These are phyloP conservation scores for Asarcornis scutulata DNA, from an alignment of 2,113 vertebrate species.

Conservation along the genomic window DNA sequence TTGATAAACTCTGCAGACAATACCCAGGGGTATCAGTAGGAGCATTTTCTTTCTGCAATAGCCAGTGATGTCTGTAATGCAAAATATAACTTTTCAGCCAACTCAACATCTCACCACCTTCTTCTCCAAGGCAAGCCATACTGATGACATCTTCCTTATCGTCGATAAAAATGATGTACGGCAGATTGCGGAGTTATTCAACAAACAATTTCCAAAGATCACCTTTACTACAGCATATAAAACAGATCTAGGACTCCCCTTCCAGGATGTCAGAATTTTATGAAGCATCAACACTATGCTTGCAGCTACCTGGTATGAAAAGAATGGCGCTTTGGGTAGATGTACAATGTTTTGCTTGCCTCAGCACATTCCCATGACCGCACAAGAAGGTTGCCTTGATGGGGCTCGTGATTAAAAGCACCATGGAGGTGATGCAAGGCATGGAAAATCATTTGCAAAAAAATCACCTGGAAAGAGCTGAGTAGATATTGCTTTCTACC, in stretches of 20 bases:
- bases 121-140: slow-evolving; percentile 1
- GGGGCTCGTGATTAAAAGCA: neutral
- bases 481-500: neutral
- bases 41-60: slow-evolving; percentile 56
- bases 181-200: slow-evolving; percentile 57
- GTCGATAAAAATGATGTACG: slow-evolving; percentile 67
- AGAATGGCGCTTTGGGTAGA: neutral
- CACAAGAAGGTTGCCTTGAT: neutral
- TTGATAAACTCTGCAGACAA: slow-evolving; percentile 53
- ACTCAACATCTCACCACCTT: neutral
- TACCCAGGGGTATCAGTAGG: neutral
- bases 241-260: slow-evolving; percentile 68
- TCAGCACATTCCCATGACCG: slow-evolving; percentile 8
- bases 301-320: slow-evolving; percentile 22
- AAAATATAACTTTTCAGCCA: slow-evolving; percentile 33
- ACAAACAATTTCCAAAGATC: slow-evolving; percentile 70
- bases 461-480: neutral
- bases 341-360: neutral
- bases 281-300: slow-evolving; percentile 25
- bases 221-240: slow-evolving; percentile 71
- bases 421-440: neutral
- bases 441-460: neutral
- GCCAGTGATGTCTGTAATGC: slow-evolving; percentile 37
- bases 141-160: slow-evolving; percentile 67
- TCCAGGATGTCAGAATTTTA: slow-evolving; percentile 66